Evolutionary conservation across 2,113 vertebrate species (phyloP).

Genomic region (Cryptomyrus ogoouensis): DNA sequence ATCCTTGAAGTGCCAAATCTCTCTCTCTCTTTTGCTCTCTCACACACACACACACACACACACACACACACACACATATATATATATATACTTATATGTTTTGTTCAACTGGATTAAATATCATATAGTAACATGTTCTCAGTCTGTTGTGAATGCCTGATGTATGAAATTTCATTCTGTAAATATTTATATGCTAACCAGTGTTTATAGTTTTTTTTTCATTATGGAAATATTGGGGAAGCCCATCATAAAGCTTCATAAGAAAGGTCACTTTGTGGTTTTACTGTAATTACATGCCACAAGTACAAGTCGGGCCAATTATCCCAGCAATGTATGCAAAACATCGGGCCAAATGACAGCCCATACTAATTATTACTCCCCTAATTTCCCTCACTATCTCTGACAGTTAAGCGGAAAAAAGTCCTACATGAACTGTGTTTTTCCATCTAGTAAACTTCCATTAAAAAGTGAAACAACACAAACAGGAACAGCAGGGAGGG

Average conservation of each 20-base stretch:
- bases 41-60: too few relatives aligned
- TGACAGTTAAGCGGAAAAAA: neutral
- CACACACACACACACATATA: too few relatives aligned
- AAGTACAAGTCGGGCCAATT: neutral
- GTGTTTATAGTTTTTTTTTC: neutral
- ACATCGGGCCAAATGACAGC: neutral
- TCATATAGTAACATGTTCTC: neutral
- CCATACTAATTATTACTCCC: neutral
- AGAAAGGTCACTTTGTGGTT: neutral
- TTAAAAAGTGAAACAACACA: neutral
- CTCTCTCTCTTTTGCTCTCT: neutral
- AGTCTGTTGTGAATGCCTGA: neutral
- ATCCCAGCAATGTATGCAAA: neutral
- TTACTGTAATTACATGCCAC: neutral
- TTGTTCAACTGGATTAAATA: neutral
- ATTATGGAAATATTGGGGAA: neutral
- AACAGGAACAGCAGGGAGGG: neutral
- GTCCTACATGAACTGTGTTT: neutral
- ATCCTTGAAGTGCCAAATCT: neutral
- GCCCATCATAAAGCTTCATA: neutral
- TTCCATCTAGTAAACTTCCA: neutral
- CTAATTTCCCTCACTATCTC: neutral
- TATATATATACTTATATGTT: neutral
- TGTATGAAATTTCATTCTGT: neutral
- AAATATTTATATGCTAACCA: neutral